Evolutionary conservation across 2,888 invertebrate genomes (phyloP).

Genomic region (Tiphia femorata): DNA sequence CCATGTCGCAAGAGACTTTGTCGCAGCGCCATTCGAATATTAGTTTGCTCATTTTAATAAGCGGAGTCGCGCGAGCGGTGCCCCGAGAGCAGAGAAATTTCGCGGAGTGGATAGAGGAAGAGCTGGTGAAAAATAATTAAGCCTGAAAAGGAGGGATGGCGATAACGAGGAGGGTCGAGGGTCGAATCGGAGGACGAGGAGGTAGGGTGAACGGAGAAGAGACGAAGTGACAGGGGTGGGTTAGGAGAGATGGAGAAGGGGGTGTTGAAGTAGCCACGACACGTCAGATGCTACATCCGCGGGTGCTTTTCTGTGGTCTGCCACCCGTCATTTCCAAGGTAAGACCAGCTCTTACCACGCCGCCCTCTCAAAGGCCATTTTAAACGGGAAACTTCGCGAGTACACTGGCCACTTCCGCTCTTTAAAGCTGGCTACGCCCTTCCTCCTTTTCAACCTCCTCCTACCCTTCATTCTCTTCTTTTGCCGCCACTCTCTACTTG

Average conservation of each 20-base stretch:
- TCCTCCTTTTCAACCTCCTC: constrained; percentile 16
- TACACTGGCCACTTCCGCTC: constrained; percentile 33
- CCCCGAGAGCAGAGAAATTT: too few relatives aligned
- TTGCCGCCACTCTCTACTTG: background rate
- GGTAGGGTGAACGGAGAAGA: too few relatives aligned
- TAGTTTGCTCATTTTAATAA: too few relatives aligned
- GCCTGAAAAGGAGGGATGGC: too few relatives aligned
- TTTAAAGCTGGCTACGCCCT: constrained; percentile 20
- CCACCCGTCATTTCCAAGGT: constrained; percentile 22
- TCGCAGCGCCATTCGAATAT: too few relatives aligned
- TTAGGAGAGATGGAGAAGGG: background rate
- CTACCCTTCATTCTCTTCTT: constrained; percentile 23
- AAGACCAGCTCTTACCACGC: constrained; percentile 36
- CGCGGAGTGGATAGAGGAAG: too few relatives aligned
- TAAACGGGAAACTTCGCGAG: constrained; percentile 37
- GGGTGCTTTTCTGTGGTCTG: constrained; percentile 17
- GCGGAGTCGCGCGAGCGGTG: too few relatives aligned
- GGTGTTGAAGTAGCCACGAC: constrained; percentile 18
- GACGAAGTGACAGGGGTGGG: background rate
- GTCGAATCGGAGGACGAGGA: too few relatives aligned
- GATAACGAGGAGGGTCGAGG: background rate
- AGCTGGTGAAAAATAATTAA: too few relatives aligned
- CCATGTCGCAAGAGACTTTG: too few relatives aligned
- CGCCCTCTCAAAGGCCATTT: constrained; percentile 35
- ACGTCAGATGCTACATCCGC: constrained; percentile 8